Conservation (phyloP, 2,113 vertebrate species). For the Odontesthes bonariensis region DNA sequence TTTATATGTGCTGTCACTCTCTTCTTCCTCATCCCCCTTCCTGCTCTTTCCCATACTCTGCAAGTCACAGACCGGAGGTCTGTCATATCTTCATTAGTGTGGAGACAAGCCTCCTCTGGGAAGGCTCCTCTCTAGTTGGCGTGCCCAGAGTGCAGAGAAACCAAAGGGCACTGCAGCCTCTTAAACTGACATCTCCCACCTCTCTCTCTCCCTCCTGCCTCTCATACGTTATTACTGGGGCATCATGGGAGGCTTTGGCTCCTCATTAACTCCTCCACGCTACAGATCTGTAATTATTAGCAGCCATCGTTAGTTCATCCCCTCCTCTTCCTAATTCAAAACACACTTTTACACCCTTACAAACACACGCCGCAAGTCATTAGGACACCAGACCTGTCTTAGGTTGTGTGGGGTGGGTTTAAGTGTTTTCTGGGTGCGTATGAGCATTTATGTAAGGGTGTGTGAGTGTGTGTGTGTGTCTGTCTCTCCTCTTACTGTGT, state of each 20-base stretch:
- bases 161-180: constrained; percentile 78
- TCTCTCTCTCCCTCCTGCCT: constrained; percentile 24
- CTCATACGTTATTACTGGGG: constrained; percentile 78
- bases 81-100: constrained; percentile 82
- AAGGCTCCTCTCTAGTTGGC: constrained; percentile 76
- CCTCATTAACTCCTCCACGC: constrained; percentile 80
- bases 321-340: constrained; percentile 74
- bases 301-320: constrained; percentile 76
- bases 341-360: constrained; percentile 67
- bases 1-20: constrained; percentile 61
- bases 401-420: constrained; percentile 16
- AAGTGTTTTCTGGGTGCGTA: background rate
- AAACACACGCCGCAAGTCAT: constrained; percentile 66
- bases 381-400: constrained; percentile 49
- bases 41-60: constrained; percentile 44
- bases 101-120: constrained; percentile 76
- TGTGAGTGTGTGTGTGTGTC: background rate
- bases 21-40: constrained; percentile 43
- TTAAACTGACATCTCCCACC: constrained; percentile 78
- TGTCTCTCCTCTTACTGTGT: background rate
- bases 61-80: constrained; percentile 66
- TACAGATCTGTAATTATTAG: constrained; percentile 83
- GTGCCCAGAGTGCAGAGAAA: constrained; percentile 77
- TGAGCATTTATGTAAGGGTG: background rate
- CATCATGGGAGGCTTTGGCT: constrained; percentile 80